Evolutionary conservation across 2,888 invertebrate species (phyloP).

Genomic region (Melanostoma mellinum): DNA sequence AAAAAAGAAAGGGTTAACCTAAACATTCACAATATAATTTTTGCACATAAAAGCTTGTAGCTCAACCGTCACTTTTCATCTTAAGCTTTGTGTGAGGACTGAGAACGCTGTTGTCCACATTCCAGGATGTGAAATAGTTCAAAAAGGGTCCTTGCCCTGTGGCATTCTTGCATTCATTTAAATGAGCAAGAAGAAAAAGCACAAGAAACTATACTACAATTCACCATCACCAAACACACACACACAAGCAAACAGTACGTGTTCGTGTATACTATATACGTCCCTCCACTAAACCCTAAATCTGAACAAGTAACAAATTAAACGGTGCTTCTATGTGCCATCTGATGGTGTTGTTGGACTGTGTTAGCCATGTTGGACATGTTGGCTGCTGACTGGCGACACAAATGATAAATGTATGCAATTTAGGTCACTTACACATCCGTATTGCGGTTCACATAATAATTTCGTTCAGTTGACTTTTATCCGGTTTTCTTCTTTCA

Average conservation of each 20-base stretch:
- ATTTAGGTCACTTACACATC: conserved; percentile 73
- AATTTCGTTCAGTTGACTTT: conserved; percentile 71
- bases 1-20: conserved; percentile 8
- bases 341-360: conserved; percentile 5
- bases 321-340: conserved; percentile 26
- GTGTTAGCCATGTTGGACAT: conserved; percentile 45
- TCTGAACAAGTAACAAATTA: conserved; percentile 44
- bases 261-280: conserved; percentile 5
- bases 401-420: conserved; percentile 71
- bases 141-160: conserved; percentile 66
- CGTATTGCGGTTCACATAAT: conserved; percentile 72
- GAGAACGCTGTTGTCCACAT: conserved; percentile 48
- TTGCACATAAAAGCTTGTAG: conserved; percentile 31
- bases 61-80: conserved; percentile 46
- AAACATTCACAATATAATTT: conserved; percentile 20
- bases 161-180: conserved; percentile 52
- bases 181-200: conserved; percentile 33
- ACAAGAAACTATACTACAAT: background rate
- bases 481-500: conserved; percentile 53
- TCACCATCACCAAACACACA: background rate
- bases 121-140: conserved; percentile 62
- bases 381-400: conserved; percentile 36
- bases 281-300: conserved; percentile 21
- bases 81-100: conserved; percentile 29
- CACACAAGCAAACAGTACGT: conserved; percentile 24